Base-by-base conservation (phyloP, 1,140 invertebrate species). In the Sipha flava region DNA sequence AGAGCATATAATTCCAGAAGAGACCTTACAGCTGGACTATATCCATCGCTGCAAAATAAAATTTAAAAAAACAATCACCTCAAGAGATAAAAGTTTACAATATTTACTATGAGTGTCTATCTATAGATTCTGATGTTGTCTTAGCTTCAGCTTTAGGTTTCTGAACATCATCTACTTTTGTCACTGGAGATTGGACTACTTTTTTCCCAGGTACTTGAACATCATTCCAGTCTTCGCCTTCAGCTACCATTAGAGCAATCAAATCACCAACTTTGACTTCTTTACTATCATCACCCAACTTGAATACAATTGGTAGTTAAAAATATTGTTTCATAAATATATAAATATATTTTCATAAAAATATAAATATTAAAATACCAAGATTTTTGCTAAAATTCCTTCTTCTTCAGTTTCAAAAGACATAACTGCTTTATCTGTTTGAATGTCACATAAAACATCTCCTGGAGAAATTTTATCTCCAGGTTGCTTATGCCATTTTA, bases 351-450 rank as follows among this genome's bases (percentile, higher is more conserved):
- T n/a, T n/a, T n/a, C n/a, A n/a, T n/a, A n/a, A n/a, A n/a, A n/a
- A n/a, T n/a, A n/a, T n/a, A n/a, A 26, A 75, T 37, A 54, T 1
- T 23, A 59, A 59, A 16, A 79, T 73, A 82, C 87, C 12, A 99
- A 81, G 84, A 99, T 98, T 86, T 97, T 99, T 2, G 98, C 98
- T 79, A 99, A 85, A 85, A 94, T 99, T 37, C 96, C 97, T 87
- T 99, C 97, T 85, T 99, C 97, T 0, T 96, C 95, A 12, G 97
- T 98, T 87, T 99, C 98, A 87, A 99, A 98, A 3, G 95, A 97
- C 97, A 99, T 99, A 0, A 97, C 99, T 0, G 98, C 98, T 87
- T 99, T 99, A 84, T 99, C 98, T 7, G 98, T 99, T 88, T 99
- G 97, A 85, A 99, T 99, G 89, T 99, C 98, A 82, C 96, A 97